phyloP scores from a whole-genome alignment of 2,888 invertebrate species.

The Nematopogon swammerdamellus region DNA sequence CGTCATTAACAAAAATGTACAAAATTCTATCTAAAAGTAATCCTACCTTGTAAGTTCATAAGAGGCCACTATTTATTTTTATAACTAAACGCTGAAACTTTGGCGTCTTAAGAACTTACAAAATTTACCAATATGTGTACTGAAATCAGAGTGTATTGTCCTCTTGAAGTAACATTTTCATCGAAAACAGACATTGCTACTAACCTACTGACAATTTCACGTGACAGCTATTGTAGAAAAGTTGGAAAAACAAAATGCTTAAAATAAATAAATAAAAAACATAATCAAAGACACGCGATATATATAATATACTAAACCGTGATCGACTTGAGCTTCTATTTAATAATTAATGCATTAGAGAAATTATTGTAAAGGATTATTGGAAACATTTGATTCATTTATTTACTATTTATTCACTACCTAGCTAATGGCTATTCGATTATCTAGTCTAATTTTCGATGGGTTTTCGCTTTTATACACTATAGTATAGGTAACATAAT shows the following conservation, averaged over 20 bases:
- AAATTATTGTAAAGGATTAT: background rate
- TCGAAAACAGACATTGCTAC: too few relatives aligned
- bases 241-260: too few relatives aligned
- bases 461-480: background rate
- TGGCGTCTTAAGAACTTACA: slow-evolving; percentile 5
- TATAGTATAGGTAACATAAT: too few relatives aligned
- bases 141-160: background rate
- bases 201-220: too few relatives aligned
- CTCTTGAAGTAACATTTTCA: background rate
- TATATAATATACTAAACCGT: background rate
- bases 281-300: too few relatives aligned
- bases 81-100: too few relatives aligned
- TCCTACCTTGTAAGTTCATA: too few relatives aligned
- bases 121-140: slow-evolving; percentile 1
- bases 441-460: background rate
- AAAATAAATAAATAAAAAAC: too few relatives aligned
- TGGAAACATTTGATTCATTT: background rate
- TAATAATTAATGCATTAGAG: background rate
- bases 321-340: background rate
- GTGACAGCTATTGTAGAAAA: too few relatives aligned
- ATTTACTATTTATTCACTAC: background rate
- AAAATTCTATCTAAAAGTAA: too few relatives aligned
- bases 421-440: background rate
- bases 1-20: too few relatives aligned
- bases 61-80: too few relatives aligned